phyloP scores from a whole-genome alignment of 1,140 invertebrate species.

The Pseudomyrmex dendroicus region DNA sequence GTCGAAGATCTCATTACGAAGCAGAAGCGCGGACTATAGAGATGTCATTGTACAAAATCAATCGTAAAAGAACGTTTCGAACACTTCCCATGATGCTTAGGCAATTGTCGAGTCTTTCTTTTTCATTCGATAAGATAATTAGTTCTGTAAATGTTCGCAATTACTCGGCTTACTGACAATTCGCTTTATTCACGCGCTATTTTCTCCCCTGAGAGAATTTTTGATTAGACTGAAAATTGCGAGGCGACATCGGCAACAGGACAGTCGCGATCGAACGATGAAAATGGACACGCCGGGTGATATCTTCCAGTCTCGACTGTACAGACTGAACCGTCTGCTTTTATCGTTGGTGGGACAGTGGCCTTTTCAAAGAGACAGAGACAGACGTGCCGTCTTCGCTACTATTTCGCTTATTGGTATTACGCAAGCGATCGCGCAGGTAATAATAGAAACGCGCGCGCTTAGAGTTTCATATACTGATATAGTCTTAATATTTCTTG shows the following conservation, averaged over 20 bases:
- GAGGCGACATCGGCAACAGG: not conserved
- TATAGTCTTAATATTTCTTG: too few relatives aligned
- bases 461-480: too few relatives aligned
- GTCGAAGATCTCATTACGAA: not conserved
- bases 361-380: constrained; percentile 5
- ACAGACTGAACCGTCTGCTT: not conserved
- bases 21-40: constrained; percentile 10
- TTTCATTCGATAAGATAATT: too few relatives aligned
- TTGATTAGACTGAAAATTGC: constrained; percentile 28
- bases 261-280: not conserved
- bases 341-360: constrained; percentile 30
- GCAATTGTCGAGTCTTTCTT: too few relatives aligned
- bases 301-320: constrained; percentile 31
- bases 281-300: constrained; percentile 32
- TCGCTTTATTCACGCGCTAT: not conserved
- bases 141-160: not conserved
- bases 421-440: constrained; percentile 27
- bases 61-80: not conserved
- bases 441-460: too few relatives aligned
- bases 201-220: constrained; percentile 37
- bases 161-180: not conserved
- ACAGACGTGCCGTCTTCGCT: not conserved
- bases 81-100: too few relatives aligned
- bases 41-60: not conserved
- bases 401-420: not conserved